Evolutionary conservation across 2,113 vertebrate genomes (phyloP), one percentile per base, ranked within the genome.

Genomic region (Nesospiza acunhae): DNA sequence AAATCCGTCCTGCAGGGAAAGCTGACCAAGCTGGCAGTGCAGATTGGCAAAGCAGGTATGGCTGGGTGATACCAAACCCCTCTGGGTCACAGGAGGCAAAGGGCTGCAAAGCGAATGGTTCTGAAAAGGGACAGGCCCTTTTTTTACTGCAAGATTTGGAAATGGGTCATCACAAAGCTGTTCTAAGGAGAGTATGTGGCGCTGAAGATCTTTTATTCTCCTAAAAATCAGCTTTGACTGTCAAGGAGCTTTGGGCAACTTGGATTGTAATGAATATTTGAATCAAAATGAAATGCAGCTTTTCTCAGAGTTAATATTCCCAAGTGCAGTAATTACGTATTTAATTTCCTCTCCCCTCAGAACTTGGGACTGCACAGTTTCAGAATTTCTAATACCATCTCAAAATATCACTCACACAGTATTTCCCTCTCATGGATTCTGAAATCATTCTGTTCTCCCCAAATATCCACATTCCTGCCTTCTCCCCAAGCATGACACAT

Each of bases 1-100:
- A 99, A 99, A 91, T 99, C 99, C 1, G 99, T 99, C 69, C 98
- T 99, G 79, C 99, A 99, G 97, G 99, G 99, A 89, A 99, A 99
- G 95, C 98, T 99, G 96, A 99, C 99, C 89, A 99, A 99, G 97
- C 98, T 99, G 96, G 99, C 99, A 2, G 99, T 99, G 78, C 99
- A 99, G 98, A 99, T 99, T 35, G 99, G 99, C 94, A 99, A 99
- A 99, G 99, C 99, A 80, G 99, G 99, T 99, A 97, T 16, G 96
- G 17, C 60, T 24, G 69, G 23, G 4, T 31, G 50, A 31, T 44
- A 62, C 23, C 5, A 1, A 49, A 26, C 9, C 37, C 13, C 47
- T 22, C 13, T 10, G 27, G 79, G 55, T 18, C n/a, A 3, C 6
- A 8, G 28, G 14, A 31, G 62, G 28, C 35, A 33, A 23, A 75